Evolutionary conservation across 2,797 vertebrate genomes (phyloP), one percentile per base, ranked within the genome.

Genomic region (Halcyon leucocephala): DNA sequence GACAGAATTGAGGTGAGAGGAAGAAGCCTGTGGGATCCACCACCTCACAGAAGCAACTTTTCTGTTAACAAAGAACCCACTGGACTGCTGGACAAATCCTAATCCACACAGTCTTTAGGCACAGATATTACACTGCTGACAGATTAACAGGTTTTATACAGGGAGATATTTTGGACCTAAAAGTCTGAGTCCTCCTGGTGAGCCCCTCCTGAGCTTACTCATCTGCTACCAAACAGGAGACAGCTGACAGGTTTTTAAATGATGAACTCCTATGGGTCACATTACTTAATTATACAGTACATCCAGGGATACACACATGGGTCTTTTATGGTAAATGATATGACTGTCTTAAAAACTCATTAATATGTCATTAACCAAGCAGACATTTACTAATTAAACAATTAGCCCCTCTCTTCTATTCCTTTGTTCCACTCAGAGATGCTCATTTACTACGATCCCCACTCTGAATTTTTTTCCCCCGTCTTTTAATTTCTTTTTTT

Each of bases 381-480:
- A 98, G 98, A 98, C 98, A 98, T 98, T 98, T 98, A 98, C 98
- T 98, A 98, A 98, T 98, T 98, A 98, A 98, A 98, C 98, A 98
- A 98, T 98, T 98, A 98, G 98, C 98, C 97, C 98, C 97, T 98
- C 98, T 98, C 95, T 98, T 97, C 91, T 97, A 97, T 98, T 98
- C 96, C 97, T 98, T 98, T 98, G 98, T 98, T 98, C 96, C 97
- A 97, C 94, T 97, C 97, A 97, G 95, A 98, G 97, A 97, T 95
- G 95, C 93, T 98, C 96, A 94, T 97, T 97, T 98, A 95, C 82
- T 95, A 82, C 0, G 20, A 94, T 97, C 96, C 97, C 96, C 93
- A 93, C 93, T 98, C 96, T 95, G 85, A 81, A 70, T 51, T 25
- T 6, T n/a, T 9, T 35, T 14, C 22, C 7, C 35, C 7, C 6